Base-by-base conservation (phyloP, 2,888 invertebrate genomes). In the Diabrotica balteata region DNA sequence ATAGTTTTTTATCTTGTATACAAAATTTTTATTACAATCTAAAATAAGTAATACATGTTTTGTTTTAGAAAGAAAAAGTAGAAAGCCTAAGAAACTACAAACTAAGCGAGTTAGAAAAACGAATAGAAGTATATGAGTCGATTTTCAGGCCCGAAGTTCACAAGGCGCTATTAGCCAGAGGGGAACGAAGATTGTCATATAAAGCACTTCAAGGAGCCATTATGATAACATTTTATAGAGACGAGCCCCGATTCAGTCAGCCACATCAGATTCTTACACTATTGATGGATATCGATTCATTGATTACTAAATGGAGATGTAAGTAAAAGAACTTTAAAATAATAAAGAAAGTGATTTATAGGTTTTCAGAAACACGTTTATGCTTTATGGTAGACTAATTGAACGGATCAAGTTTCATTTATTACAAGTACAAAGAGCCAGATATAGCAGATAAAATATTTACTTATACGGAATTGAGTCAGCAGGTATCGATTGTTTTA, bases 291-390 rank as follows among this genome's bases (percentile, higher is more conserved):
- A 97, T 99, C 62, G 99, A 99, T 86, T 96, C 97, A 0, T 88
- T 97, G 67, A 95, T 99, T 80, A 98, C 97, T 51, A 99, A 99
- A 85, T 99, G 99, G 99, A 89, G 99, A 84, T 97, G 98, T 98
- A 86, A 90, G 93, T 76, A 59, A 44, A 47, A 32, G 32, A 32
- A 32, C 32, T 32, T 32, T 4, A 32, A 32, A 32, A 32, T 32
- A 32, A 32, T 32, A 32, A 32, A 32, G 32, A 5, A 32, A 32
- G 32, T 32, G 32, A 32, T 32, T 32, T 32, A 32, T 4, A 32
- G 5, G 2, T 17, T 17, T 17, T 17, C 1, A 32, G 5, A 32
- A 32, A 32, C 32, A 32, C 32, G 32, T 32, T 32, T 32, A 32
- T 32, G 32, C 32, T 32, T 32, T 5, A 32, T 32, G 4, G 5